Base-by-base conservation (phyloP, 2,888 invertebrate species). In the Ormyrus pomaceus region DNA sequence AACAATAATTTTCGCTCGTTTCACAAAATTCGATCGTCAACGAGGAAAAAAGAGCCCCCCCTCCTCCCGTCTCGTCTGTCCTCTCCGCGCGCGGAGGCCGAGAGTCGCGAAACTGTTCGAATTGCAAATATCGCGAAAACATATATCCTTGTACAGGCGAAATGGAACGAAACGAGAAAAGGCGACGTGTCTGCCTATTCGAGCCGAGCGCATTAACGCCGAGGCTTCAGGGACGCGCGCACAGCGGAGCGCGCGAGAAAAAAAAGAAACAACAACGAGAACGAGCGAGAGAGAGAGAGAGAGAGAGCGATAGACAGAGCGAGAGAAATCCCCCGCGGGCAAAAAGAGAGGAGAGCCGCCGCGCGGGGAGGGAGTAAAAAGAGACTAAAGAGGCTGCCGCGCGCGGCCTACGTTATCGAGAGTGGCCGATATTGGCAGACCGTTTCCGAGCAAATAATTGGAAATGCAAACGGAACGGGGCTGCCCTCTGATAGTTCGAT, bases 371-470 rank as follows among this genome's bases (percentile, higher is more conserved):
- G 11, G 80, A 46, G 73, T n/a, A 80, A 79, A 80, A 13, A 59
- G 45, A 58, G 73, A 72, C 56, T 73, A 73, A 65, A 56, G 71
- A 64, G 68, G 68, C 34, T 4, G 34, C 13, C 13, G 13, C 34
- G 34, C 11, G 70, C 70, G n/a, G 66, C 58, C 59, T 45, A 6
- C 64, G 70, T 58, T 65, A 74, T 62, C 51, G 86, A 87, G 86
- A 86, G 85, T 84, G 84, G 86, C 86, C 87, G 87, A 89, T 89
- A 90, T 90, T 89, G 90, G 89, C 89, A 89, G 89, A 89, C 89
- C 89, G 87, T 89, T 90, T 88, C 87, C 87, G 86, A 87, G 87
- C 88, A 89, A 90, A 90, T 90, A 90, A 90, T 90, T 90, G 89
- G 89, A 90, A 90, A 90, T 89, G 90, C 90, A 88, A 90, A 89